phyloP scores from a whole-genome alignment of 1,140 invertebrate genomes.

The Papilio dardanus region DNA sequence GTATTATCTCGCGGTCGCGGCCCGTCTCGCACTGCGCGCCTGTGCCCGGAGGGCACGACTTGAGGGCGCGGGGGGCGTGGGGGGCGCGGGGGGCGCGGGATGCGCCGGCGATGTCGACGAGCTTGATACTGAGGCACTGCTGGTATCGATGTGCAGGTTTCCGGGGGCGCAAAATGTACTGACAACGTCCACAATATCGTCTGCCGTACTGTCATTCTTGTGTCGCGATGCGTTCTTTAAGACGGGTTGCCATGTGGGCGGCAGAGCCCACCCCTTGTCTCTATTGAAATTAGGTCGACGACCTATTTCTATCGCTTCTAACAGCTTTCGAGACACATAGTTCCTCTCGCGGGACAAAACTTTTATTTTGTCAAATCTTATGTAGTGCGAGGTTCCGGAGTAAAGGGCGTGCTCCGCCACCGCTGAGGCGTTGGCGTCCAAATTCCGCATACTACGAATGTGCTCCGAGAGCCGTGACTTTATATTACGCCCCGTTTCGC shows the following conservation, averaged over 20 bases:
- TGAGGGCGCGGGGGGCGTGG: too few species aligned
- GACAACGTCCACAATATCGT: neutral
- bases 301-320: neutral
- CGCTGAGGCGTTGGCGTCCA: neutral
- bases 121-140: neutral
- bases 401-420: neutral
- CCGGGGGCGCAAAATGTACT: neutral
- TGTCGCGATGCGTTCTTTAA: too few species aligned
- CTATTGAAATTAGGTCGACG: neutral
- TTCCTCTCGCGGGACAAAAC: neutral
- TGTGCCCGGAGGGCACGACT: too few species aligned
- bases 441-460: neutral
- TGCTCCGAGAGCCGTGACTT: neutral
- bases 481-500: constrained; percentile 7
- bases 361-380: neutral
- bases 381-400: neutral
- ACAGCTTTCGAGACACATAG: neutral
- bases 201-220: too few species aligned
- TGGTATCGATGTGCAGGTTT: too few species aligned
- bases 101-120: neutral
- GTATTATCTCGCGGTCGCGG: too few species aligned
- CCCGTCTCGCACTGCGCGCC: too few species aligned
- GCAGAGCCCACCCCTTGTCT: neutral
- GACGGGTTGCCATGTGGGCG: too few species aligned
- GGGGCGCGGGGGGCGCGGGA: too few species aligned